Evolutionary conservation across 2,797 vertebrate species (phyloP).

Genomic region (Antrozous pallidus): DNA sequence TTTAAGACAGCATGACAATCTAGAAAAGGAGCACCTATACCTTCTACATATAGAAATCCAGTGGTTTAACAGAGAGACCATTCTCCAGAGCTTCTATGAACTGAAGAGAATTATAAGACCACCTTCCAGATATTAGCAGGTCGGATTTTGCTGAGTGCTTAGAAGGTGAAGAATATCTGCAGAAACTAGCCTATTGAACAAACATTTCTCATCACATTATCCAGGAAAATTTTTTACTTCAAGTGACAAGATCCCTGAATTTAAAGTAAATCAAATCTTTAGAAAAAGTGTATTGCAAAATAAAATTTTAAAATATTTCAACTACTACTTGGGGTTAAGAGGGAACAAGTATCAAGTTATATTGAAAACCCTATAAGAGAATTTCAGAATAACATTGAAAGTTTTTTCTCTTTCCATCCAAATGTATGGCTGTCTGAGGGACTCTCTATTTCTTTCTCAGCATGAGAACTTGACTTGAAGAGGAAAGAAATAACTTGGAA

Average conservation of each 20-base stretch:
- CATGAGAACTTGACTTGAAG: background rate
- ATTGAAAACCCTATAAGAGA: background rate
- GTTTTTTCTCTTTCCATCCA: background rate
- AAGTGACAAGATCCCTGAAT: background rate
- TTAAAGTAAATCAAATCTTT: constrained; percentile 18
- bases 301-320: background rate
- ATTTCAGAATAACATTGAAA: background rate
- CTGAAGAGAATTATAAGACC: background rate
- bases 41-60: background rate
- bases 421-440: background rate
- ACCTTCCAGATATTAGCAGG: background rate
- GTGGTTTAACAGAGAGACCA: background rate
- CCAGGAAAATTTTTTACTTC: background rate
- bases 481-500: background rate
- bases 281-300: background rate
- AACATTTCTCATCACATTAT: background rate
- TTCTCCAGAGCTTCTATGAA: background rate
- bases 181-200: background rate
- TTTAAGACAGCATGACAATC: background rate
- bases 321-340: background rate
- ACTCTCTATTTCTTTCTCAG: background rate
- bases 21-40: background rate
- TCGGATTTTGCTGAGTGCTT: background rate
- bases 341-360: background rate
- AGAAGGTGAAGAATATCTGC: background rate